Percentiles rank a stretch among this genome's conserved stretches.
These are phyloP conservation scores for Empidonax alnorum DNA, from an alignment of 2,113 vertebrate species.

Conservation along the genomic window DNA sequence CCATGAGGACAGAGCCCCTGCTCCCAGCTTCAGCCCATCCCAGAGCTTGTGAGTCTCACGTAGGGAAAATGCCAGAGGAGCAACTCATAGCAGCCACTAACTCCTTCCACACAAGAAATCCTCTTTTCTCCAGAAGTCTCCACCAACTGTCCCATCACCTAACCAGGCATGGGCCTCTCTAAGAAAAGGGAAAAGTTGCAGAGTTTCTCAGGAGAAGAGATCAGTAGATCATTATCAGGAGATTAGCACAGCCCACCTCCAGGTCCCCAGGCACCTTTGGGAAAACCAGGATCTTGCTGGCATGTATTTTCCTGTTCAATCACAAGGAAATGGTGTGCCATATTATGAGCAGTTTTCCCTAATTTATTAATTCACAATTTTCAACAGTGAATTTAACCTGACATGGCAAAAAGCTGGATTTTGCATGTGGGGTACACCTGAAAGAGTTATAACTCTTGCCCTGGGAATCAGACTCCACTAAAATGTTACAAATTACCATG, in stretches of 20 bases:
- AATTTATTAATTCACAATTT: background rate
- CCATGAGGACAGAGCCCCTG: background rate
- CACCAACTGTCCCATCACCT: background rate
- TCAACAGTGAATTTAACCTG: background rate
- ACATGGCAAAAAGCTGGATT: background rate
- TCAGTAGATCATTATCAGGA: background rate
- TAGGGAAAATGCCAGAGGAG: background rate
- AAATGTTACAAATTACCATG: background rate
- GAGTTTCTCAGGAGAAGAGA: background rate
- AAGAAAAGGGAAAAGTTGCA: background rate
- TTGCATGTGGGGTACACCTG: background rate
- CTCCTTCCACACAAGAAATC: background rate
- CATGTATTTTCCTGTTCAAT: background rate
- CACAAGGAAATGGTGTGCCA: background rate
- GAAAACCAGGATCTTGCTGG: background rate
- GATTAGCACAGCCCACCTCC: background rate
- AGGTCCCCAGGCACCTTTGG: background rate
- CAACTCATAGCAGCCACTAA: background rate
- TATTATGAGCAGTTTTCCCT: background rate
- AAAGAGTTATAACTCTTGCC: background rate
- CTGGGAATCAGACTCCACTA: background rate
- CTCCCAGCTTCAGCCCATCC: background rate
- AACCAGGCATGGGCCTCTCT: background rate
- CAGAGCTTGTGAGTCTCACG: rapidly evolving
- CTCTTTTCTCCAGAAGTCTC: background rate